Evolutionary conservation across 2,113 vertebrate genomes (phyloP), one percentile per base, ranked within the genome.

Genomic region (Chaetops frenatus): DNA sequence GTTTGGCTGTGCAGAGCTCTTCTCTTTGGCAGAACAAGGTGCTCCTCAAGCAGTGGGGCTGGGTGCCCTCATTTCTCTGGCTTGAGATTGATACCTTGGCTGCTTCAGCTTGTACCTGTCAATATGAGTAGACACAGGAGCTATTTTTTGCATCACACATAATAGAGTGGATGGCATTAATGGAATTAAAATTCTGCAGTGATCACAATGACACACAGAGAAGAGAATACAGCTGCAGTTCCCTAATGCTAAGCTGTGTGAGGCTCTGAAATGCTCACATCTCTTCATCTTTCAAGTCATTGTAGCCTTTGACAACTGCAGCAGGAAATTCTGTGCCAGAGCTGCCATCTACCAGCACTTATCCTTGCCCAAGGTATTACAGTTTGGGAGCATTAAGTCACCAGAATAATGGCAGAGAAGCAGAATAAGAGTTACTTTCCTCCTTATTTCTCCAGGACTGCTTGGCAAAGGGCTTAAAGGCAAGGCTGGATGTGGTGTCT

Each of bases 121-220:
- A 64, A 57, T n/a, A 29, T 11, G 29, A 77, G 58, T 71, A 96
- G 74, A 21, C 50, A 24, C 50, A n/a, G 7, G 23, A 67, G 69
- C 71, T 91, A 35, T 53, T 81, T 92, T 92, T 81, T 92, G 50
- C 82, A 23, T 84, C 31, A 27, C 71, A 28, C 64, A 35, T 70
- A 40, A 62, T 27, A 15, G 35, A 90, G 51, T 56, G 71, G 56
- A 62, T 77, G 56, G 64, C 48, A 83, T 70, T 90, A 93, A 82
- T 81, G 60, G 76, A 82, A 90, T 94, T 88, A 88, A 92, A 90
- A 54, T 88, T 71, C 82, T 90, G 65, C 90, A 45, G 67, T 38
- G 88, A 67, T 93, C 82, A 62, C 87, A 73, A 7, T 81, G 90
- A 64, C 67, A 74, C 28, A 20, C 15, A 42, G 25, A 56, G 36